A percentile compares a stretch with the other conserved stretches of the same genome.
These are phyloP conservation scores for Hiodon tergisus DNA, from an alignment of 2,113 vertebrate species.

Conservation along the genomic window DNA sequence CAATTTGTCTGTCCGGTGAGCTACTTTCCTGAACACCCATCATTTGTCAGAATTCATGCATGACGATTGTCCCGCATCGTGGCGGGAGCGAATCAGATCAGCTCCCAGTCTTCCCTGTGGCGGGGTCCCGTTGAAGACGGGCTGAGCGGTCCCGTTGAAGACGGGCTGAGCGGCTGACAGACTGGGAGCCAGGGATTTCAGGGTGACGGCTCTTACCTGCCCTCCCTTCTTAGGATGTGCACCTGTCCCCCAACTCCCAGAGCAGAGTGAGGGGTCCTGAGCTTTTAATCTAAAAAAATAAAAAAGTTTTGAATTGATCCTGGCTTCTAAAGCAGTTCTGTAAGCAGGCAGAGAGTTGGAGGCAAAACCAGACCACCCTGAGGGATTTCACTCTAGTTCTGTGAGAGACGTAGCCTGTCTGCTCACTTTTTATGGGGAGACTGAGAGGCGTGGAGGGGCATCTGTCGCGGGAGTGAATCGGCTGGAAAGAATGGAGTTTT, in stretches of 20 bases:
- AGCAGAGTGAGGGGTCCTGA: not conserved
- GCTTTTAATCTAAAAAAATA: constrained; percentile 22
- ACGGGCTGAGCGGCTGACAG: constrained; percentile 5
- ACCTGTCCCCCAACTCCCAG: constrained; percentile 47
- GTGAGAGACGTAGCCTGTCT: too few species aligned
- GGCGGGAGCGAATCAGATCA: not conserved
- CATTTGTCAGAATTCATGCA: constrained; percentile 49
- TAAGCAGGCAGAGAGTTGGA: too few species aligned
- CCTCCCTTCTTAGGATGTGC: constrained; percentile 26
- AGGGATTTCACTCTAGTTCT: not conserved
- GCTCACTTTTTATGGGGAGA: too few species aligned
- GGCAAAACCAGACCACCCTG: too few species aligned
- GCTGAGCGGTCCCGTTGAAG: constrained; percentile 35
- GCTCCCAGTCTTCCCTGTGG: constrained; percentile 19
- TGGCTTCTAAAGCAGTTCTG: too few species aligned
- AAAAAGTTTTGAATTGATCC: constrained; percentile 10
- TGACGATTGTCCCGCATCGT: constrained; percentile 32
- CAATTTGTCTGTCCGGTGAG: constrained; percentile 16
- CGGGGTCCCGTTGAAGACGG: constrained; percentile 34
- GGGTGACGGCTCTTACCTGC: constrained; percentile 20
- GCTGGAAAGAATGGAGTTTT: too few species aligned
- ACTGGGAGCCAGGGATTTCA: not conserved
- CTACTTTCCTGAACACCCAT: constrained; percentile 29
- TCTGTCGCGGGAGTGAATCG: too few species aligned
- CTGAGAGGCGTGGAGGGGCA: too few species aligned